phyloP scores from a whole-genome alignment of 2,113 vertebrate genomes.

The Mastomys coucha region DNA sequence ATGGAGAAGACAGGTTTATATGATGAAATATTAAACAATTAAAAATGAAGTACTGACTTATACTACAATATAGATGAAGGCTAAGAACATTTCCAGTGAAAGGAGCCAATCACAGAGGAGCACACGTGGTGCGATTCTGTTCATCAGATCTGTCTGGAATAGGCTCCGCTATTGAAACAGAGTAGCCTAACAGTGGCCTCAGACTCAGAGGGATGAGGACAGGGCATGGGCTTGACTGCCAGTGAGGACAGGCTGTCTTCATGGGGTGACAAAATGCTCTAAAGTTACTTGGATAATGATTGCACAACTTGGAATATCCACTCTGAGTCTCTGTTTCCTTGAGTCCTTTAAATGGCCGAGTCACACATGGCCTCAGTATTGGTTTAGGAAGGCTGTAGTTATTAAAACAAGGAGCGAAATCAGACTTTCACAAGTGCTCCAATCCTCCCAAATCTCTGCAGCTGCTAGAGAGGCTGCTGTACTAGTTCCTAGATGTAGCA shows the following conservation, averaged over 20 bases:
- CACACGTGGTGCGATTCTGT: neutral
- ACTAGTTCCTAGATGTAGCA: constrained; percentile 52
- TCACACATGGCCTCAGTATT: neutral
- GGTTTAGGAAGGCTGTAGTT: neutral
- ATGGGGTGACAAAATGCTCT: neutral
- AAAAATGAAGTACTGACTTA: neutral
- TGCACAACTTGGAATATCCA: constrained; percentile 24
- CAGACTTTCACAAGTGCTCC: neutral
- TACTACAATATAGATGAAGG: neutral
- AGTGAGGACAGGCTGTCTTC: constrained; percentile 29
- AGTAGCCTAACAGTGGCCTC: neutral
- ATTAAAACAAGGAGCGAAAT: constrained; percentile 2
- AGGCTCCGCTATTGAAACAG: neutral
- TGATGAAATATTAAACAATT: neutral
- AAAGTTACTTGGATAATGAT: constrained; percentile 36
- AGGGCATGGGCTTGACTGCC: neutral
- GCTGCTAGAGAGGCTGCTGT: neutral
- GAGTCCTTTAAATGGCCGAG: neutral
- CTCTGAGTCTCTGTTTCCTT: neutral
- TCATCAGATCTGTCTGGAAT: neutral
- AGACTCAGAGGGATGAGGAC: neutral
- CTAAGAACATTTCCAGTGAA: constrained; percentile 7
- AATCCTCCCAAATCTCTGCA: constrained; percentile 37
- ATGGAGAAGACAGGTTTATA: constrained; percentile 19
- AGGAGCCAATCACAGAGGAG: neutral